These are phyloP conservation scores for Dasysyrphus tricinctus DNA, from an alignment of 2,888 invertebrate species.

Conservation along the genomic window DNA sequence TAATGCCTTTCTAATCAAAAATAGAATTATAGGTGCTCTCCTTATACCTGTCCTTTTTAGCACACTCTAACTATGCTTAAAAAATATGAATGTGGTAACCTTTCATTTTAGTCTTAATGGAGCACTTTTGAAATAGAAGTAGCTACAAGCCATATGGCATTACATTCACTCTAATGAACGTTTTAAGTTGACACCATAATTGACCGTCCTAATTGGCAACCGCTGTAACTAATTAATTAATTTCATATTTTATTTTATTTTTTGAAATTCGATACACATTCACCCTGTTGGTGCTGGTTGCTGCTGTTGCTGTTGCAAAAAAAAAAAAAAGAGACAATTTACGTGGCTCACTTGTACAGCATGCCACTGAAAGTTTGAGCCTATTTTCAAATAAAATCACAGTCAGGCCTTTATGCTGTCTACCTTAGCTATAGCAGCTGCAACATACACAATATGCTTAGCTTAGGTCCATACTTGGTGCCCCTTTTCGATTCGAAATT, in stretches of 20 bases:
- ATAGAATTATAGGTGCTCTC: not conserved
- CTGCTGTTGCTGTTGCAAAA: conserved; percentile 1
- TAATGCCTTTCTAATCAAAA: too few relatives aligned
- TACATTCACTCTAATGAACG: conserved; percentile 57
- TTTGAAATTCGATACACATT: conserved; percentile 70
- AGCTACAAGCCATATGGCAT: conserved; percentile 62
- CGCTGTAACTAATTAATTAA: conserved; percentile 71
- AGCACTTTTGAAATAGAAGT: conserved; percentile 44
- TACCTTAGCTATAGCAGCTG: not conserved
- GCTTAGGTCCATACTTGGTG: conserved; percentile 18
- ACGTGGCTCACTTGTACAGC: conserved; percentile 32
- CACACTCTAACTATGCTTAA: not conserved
- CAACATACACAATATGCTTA: conserved; percentile 9
- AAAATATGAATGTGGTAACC: conserved; percentile 17
- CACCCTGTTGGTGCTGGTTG: conserved; percentile 27
- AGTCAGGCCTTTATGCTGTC: not conserved
- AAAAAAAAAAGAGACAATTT: conserved; percentile 8
- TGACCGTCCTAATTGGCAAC: conserved; percentile 69
- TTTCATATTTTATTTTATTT: conserved; percentile 66
- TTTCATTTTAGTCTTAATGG: conserved; percentile 39
- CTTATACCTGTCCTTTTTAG: not conserved
- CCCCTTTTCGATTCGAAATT: conserved; percentile 5
- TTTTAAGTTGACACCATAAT: conserved; percentile 59
- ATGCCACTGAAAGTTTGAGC: conserved; percentile 28
- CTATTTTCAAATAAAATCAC: conserved; percentile 42